These are phyloP conservation scores for Crocallis elinguaria DNA, from an alignment of 2,888 invertebrate genomes.

Conservation along the genomic window DNA sequence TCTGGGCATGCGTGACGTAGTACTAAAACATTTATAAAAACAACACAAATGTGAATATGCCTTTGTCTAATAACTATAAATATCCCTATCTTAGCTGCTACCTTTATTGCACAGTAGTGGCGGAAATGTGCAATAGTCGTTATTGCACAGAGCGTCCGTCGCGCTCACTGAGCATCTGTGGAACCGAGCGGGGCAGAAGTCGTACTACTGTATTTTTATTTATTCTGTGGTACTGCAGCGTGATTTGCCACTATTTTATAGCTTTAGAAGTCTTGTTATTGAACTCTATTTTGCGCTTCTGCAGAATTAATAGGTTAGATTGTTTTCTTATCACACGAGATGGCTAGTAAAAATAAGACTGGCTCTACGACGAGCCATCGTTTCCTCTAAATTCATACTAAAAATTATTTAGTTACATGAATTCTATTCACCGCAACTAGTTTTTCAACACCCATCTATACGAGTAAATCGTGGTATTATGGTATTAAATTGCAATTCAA, in stretches of 20 bases:
- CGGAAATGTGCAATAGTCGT: constrained; percentile 56
- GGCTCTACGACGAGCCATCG: background rate
- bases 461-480: constrained; percentile 15
- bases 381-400: too few species aligned
- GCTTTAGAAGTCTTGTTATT: background rate
- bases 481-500: constrained; percentile 30
- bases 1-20: too few species aligned
- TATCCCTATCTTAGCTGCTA: background rate
- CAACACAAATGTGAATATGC: too few species aligned
- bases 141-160: constrained; percentile 47
- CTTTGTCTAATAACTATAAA: too few species aligned
- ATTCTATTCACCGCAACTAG: background rate
- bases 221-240: too few species aligned
- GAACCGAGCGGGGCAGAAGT: too few species aligned
- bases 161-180: too few species aligned
- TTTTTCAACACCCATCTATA: background rate
- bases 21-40: too few species aligned
- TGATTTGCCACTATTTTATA: constrained; percentile 3
- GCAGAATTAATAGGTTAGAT: background rate
- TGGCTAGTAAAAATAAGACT: background rate
- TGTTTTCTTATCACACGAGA: too few species aligned
- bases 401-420: too few species aligned
- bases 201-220: too few species aligned
- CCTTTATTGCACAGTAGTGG: constrained; percentile 3
- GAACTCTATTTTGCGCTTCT: background rate